phyloP scores from a whole-genome alignment of 2,797 vertebrate genomes.

The Myotis vivesi region DNA sequence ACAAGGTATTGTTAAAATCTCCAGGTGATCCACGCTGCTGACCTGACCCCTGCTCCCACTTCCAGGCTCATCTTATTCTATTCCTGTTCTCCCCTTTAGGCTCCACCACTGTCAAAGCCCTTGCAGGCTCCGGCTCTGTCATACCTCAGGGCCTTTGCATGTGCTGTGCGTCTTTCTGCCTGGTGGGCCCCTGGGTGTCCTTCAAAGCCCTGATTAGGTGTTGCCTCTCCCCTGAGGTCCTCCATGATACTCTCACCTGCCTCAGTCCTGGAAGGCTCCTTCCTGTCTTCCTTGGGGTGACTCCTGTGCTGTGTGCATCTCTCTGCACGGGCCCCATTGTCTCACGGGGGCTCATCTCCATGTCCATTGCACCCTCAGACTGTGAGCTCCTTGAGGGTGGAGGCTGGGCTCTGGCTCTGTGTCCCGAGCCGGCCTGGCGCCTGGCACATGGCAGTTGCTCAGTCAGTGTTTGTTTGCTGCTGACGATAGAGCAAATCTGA shows the following conservation, averaged over 20 bases:
- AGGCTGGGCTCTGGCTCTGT: background rate
- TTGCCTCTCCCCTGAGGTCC: background rate
- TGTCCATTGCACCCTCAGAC: rapidly evolving
- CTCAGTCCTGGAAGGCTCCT: background rate
- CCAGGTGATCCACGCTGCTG: background rate
- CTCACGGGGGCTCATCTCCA: background rate
- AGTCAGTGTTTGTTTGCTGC: background rate
- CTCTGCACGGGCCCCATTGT: rapidly evolving
- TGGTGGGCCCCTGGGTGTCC: background rate
- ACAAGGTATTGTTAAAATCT: rapidly evolving
- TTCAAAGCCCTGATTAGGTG: background rate
- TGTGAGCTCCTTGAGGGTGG: background rate
- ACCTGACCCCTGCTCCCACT: background rate
- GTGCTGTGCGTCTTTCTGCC: background rate
- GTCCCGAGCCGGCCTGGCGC: background rate
- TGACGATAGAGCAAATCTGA: background rate
- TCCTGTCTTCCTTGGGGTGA: background rate
- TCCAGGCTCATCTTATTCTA: background rate
- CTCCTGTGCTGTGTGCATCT: background rate
- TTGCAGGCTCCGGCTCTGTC: background rate
- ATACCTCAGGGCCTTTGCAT: conserved; percentile 31
- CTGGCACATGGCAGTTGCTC: background rate
- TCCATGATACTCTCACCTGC: background rate
- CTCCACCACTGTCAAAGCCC: background rate
- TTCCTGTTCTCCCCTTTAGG: background rate